phyloP scores from a whole-genome alignment of 1,140 invertebrate species.

The Saccostrea cuccullata region DNA sequence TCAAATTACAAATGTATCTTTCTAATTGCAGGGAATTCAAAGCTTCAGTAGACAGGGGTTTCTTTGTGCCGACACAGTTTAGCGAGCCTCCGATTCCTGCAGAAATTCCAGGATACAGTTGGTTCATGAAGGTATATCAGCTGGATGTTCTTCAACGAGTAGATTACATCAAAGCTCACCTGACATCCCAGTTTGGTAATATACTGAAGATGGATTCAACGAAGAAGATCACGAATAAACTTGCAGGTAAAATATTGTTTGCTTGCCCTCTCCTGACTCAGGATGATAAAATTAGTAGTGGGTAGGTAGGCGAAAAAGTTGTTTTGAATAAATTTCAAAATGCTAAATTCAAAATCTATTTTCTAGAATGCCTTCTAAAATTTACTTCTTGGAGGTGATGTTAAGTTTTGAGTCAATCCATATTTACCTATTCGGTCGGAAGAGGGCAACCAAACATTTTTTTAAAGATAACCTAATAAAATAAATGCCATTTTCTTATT shows the following conservation, averaged over 20 bases:
- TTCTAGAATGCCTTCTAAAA: too few species aligned
- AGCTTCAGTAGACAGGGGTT: background rate
- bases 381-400: too few species aligned
- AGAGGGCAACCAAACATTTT: too few species aligned
- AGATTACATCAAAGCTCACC: conserved; percentile 56
- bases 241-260: conserved; percentile 37
- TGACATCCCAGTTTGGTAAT: conserved; percentile 63
- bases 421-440: too few species aligned
- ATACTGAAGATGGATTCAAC: conserved; percentile 66
- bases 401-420: too few species aligned
- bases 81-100: conserved; percentile 22
- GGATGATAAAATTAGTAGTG: too few species aligned
- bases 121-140: conserved; percentile 59
- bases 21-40: background rate
- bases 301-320: too few species aligned
- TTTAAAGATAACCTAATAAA: too few species aligned
- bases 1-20: background rate
- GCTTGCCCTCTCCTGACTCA: too few species aligned
- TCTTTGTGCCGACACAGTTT: background rate
- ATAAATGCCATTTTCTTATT: too few species aligned
- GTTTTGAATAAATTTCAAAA: too few species aligned
- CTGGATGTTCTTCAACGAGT: conserved; percentile 58
- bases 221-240: conserved; percentile 48
- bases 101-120: conserved; percentile 48
- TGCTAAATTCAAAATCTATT: too few species aligned